These are phyloP conservation scores for Raja brachyura DNA, from an alignment of 2,113 vertebrate species.

Conservation along the genomic window DNA sequence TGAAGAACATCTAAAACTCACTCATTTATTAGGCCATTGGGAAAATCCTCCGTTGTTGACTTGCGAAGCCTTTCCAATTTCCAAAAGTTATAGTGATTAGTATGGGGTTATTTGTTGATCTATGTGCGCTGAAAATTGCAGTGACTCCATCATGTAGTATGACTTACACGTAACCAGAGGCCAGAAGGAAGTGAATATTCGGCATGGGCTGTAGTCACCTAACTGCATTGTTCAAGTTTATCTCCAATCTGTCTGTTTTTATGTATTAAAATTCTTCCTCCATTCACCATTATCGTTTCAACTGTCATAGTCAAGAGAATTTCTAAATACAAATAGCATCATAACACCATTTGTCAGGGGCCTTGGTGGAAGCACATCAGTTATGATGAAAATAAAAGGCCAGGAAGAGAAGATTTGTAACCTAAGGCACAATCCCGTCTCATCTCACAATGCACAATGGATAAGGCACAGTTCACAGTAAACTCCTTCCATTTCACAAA, in stretches of 20 bases:
- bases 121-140: no score
- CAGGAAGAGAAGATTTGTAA: neutral
- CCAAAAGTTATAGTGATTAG: no score
- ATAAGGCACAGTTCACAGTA: neutral
- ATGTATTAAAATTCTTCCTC: neutral
- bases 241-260: neutral
- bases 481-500: conserved; percentile 16
- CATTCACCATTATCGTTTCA: neutral
- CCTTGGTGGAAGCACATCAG: neutral
- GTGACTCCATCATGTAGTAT: no score
- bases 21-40: no score
- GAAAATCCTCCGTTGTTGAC: no score
- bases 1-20: no score
- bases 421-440: neutral
- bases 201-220: no score
- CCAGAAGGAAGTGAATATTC: no score
- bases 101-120: no score
- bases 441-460: conserved; percentile 12
- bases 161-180: no score
- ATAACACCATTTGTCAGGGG: neutral
- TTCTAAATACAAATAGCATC: neutral
- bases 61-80: no score
- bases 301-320: neutral
- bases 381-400: neutral
- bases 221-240: no score